These are phyloP conservation scores for Epinotia brunnichana DNA, from an alignment of 2,888 invertebrate species.

Conservation along the genomic window DNA sequence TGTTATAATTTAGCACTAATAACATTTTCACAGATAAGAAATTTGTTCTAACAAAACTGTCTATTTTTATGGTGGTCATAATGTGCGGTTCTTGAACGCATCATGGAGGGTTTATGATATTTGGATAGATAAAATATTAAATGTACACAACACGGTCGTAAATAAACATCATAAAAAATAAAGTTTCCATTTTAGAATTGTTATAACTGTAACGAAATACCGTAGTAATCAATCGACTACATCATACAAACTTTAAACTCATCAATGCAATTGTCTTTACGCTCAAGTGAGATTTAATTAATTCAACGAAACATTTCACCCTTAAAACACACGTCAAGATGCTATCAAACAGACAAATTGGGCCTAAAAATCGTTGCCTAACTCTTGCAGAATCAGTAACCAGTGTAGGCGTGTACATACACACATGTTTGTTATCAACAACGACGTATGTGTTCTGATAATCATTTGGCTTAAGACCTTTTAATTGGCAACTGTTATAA, in stretches of 20 bases:
- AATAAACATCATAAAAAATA: too few relatives aligned
- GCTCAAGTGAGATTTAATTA: constrained; percentile 14
- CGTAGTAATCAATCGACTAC: neutral
- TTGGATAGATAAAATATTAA: too few relatives aligned
- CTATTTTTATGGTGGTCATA: too few relatives aligned
- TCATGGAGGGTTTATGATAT: too few relatives aligned
- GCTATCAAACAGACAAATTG: constrained; percentile 46
- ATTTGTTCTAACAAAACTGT: too few relatives aligned
- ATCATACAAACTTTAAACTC: neutral
- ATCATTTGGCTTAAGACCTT: constrained; percentile 2
- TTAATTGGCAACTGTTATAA: constrained; percentile 11
- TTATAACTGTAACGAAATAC: neutral
- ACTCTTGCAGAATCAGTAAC: constrained; percentile 34
- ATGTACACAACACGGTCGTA: too few relatives aligned
- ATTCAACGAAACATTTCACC: constrained; percentile 20
- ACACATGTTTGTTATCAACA: constrained; percentile 5
- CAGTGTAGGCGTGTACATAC: constrained; percentile 21
- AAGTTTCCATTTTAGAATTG: too few relatives aligned
- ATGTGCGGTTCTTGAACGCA: too few relatives aligned
- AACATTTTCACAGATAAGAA: too few relatives aligned
- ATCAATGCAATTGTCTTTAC: constrained; percentile 18
- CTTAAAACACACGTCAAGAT: constrained; percentile 43
- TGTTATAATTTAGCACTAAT: too few relatives aligned
- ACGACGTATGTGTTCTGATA: neutral
- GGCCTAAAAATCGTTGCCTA: constrained; percentile 28